Conservation (phyloP, 2,797 vertebrate species). For the Leucoraja ocellata region DNA sequence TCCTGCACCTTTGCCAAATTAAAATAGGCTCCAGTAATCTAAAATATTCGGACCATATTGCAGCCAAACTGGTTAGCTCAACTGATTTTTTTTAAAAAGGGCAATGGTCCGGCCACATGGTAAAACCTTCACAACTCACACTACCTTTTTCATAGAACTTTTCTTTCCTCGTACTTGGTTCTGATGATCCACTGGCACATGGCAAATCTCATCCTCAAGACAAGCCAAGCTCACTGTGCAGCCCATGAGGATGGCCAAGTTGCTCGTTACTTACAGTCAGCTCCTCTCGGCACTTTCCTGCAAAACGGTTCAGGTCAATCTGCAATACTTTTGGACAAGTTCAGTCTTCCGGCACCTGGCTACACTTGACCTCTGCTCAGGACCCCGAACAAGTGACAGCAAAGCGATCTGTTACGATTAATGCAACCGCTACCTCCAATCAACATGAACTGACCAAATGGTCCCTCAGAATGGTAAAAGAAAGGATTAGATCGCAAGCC, state of each 20-base stretch:
- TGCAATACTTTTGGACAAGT: constrained; percentile 10
- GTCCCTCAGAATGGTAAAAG: constrained; percentile 36
- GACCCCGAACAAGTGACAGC: accelerated
- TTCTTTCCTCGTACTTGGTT: constrained; percentile 11
- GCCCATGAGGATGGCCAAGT: constrained; percentile 34
- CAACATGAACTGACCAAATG: constrained; percentile 32
- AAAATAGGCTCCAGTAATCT: neutral
- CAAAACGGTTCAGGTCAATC: constrained; percentile 6
- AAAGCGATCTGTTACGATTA: neutral
- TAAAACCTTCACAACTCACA: neutral
- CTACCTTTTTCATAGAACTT: constrained; percentile 30
- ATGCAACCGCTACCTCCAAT: constrained; percentile 10
- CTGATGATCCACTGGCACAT: neutral
- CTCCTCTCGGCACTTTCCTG: constrained; percentile 23
- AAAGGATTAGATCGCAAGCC: constrained; percentile 34
- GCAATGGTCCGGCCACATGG: neutral
- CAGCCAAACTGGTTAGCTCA: neutral
- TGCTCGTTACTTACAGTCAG: neutral
- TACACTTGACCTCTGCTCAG: neutral
- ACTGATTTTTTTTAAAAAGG: neutral
- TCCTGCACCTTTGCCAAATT: neutral
- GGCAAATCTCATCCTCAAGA: constrained; percentile 32
- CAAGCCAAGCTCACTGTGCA: constrained; percentile 41
- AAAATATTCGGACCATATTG: neutral
- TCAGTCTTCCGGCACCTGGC: constrained; percentile 27